Conservation (phyloP, 2,888 invertebrate genomes). For the Orthonychiurus folsomi region DNA sequence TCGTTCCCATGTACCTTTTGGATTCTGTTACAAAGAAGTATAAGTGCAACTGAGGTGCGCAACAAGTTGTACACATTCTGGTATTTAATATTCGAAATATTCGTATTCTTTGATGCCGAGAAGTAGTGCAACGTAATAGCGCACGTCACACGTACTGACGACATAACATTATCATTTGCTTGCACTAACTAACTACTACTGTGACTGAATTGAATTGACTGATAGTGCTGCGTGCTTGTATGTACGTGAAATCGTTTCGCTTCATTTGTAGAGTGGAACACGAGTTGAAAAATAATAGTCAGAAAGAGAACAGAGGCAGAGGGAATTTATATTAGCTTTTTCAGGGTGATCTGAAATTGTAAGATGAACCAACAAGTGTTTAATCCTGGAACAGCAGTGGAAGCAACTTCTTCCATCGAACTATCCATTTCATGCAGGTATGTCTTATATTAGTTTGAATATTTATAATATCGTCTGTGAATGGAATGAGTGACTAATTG, state of each 20-base stretch:
- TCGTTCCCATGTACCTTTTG: too few species aligned
- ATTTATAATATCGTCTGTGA: neutral
- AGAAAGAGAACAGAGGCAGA: neutral
- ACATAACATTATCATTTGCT: too few species aligned
- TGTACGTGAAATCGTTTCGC: neutral
- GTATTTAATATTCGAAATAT: too few species aligned
- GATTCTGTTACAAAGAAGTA: too few species aligned
- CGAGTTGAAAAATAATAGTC: neutral
- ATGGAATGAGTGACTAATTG: conserved; percentile 3
- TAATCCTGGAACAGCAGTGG: conserved; percentile 33
- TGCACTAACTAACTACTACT: too few species aligned
- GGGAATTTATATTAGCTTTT: neutral
- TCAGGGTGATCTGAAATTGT: neutral
- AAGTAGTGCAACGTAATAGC: too few species aligned
- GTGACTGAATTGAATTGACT: too few species aligned
- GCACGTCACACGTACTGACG: too few species aligned
- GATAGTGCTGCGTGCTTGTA: neutral
- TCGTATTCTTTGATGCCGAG: too few species aligned
- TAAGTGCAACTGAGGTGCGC: too few species aligned
- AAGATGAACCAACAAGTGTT: conserved; percentile 14
- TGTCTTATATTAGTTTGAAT: neutral
- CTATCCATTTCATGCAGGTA: conserved; percentile 40
- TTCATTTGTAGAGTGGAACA: neutral
- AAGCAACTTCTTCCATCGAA: conserved; percentile 39
- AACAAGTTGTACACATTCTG: too few species aligned